Base-by-base conservation (phyloP, 1,140 invertebrate species). In the Tachypleus tridentatus region DNA sequence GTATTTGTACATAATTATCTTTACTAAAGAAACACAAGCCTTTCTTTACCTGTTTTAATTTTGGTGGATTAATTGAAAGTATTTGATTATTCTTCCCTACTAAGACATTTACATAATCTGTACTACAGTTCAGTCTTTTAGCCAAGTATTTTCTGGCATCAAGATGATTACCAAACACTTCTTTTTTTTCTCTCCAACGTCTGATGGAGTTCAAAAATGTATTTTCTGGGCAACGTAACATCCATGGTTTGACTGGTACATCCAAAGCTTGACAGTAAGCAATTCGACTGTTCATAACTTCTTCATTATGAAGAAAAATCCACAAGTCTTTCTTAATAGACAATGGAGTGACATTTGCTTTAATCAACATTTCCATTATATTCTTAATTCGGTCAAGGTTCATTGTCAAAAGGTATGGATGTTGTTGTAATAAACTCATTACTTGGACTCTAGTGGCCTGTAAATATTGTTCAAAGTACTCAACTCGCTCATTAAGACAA, bases 251-350 rank as follows among this genome's bases (percentile, higher is more conserved):
- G n/a, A 57, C 9, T 5, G 56, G 56, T 11, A 29, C 56, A 57
- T 29, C 56, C 4, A 57, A 11, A 11, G 9, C n/a, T 57, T 57
- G 56, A 57, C n/a, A 11, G 6, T 5, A 4, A 11, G n/a, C 10
- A 6, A 57, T 57, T 57, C 56, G n/a, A 5, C 47, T 5, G 5
- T 10, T 29, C 56, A 57, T 57, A 11, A 57, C 9, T 5, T 57
- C 56, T 10, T 57, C 56, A 6, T 57, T 57, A 57, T 57, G 56
- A 5, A 10, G n/a, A 57, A 57, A 57, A 57, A 57, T 57, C 56
- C 56, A 57, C 56, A 57, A 10, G 9, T 57, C 56, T 57, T 57
- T 57, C n/a, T 29, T 5, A 9, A 57, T 57, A 5, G 47, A 4
- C 47, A 11, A 10, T 5, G 56, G 47, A 5, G 10, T 57, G 47